Conservation (phyloP, 1,140 invertebrate genomes). For the Reticulitermes speratus region DNA sequence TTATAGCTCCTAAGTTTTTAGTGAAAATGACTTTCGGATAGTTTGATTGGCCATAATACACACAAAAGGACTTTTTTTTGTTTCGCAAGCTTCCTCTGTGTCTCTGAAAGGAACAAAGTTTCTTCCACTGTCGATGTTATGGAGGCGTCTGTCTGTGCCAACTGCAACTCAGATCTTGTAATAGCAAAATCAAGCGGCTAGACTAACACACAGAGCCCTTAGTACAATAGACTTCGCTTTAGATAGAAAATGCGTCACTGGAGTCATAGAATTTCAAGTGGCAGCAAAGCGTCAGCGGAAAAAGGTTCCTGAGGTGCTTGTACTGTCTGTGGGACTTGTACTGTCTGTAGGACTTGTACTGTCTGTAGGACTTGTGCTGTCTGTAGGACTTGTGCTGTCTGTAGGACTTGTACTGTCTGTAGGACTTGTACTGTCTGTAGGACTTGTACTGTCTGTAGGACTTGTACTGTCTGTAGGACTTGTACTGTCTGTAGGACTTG, state of each 20-base stretch:
- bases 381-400: background rate
- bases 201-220: background rate
- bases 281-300: background rate
- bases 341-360: background rate
- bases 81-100: background rate
- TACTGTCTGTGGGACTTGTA: background rate
- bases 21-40: slow-evolving; percentile 9
- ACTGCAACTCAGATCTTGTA: background rate
- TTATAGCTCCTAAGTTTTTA: background rate
- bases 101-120: background rate
- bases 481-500: background rate
- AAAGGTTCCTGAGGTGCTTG: background rate
- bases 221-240: background rate
- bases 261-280: background rate
- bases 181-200: background rate
- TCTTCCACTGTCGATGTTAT: background rate
- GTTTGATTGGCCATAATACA: slow-evolving; percentile 16
- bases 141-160: background rate
- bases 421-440: background rate
- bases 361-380: background rate
- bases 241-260: background rate
- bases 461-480: background rate
- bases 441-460: background rate
- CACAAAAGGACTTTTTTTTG: background rate
- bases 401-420: background rate